Percentiles rank a stretch among this genome's conserved stretches.
These are phyloP conservation scores for Adrianichthys oophorus DNA, from an alignment of 2,797 vertebrate genomes.

Conservation along the genomic window DNA sequence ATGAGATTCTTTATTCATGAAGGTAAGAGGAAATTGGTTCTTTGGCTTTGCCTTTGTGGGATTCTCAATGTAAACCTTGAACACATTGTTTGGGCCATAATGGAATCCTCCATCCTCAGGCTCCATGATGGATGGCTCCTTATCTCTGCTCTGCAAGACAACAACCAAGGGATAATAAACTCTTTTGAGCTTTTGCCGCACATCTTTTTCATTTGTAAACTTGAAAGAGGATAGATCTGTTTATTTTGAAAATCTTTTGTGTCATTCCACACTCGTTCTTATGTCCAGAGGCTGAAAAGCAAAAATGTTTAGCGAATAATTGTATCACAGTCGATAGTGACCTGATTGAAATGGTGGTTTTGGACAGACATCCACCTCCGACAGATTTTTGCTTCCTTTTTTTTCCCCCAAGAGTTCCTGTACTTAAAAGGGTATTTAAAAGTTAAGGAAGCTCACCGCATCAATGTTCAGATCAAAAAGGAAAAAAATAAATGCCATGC, in stretches of 20 bases:
- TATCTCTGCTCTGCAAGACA: slow-evolving; percentile 55
- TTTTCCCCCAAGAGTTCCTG: slow-evolving; percentile 9
- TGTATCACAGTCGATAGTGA: slow-evolving; percentile 20
- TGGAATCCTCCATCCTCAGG: slow-evolving; percentile 60
- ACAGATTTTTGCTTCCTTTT: slow-evolving; percentile 18
- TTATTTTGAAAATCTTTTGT: slow-evolving; percentile 44
- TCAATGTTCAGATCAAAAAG: too few species aligned
- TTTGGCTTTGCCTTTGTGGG: slow-evolving; percentile 63
- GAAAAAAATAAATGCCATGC: too few species aligned
- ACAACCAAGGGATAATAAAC: slow-evolving; percentile 63
- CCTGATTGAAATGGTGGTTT: slow-evolving; percentile 24
- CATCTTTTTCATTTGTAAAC: slow-evolving; percentile 31
- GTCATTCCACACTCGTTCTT: slow-evolving; percentile 21
- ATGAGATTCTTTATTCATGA: slow-evolving; percentile 72
- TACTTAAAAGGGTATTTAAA: neutral
- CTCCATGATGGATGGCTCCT: slow-evolving; percentile 65
- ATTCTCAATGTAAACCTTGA: slow-evolving; percentile 54
- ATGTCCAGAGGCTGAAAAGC: slow-evolving; percentile 32
- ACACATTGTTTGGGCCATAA: slow-evolving; percentile 64
- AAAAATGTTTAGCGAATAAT: slow-evolving; percentile 54
- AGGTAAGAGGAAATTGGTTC: slow-evolving; percentile 73
- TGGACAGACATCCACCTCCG: slow-evolving; percentile 34
- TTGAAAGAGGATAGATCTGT: slow-evolving; percentile 29
- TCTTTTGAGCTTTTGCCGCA: slow-evolving; percentile 48
- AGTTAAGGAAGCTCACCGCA: too few species aligned